Evolutionary conservation across 1,140 invertebrate genomes (phyloP).

Genomic region (Oryzaephilus surinamensis): DNA sequence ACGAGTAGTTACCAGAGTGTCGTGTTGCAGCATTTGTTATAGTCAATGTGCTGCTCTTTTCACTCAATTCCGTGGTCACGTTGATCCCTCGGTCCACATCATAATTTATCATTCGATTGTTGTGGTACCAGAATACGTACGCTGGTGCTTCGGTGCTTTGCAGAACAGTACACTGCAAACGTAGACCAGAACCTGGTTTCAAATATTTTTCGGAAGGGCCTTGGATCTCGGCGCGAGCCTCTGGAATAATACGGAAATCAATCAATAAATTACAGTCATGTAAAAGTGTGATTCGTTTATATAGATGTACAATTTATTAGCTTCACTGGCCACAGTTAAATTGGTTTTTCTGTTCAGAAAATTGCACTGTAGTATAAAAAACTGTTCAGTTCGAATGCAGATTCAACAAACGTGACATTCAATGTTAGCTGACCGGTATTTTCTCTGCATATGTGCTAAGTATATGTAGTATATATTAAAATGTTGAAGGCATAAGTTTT

Average conservation of each 20-base stretch:
- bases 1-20: constrained; percentile 82
- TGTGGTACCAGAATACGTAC: constrained; percentile 82
- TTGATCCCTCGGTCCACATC: constrained; percentile 73
- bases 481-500: no score
- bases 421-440: no score
- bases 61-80: constrained; percentile 56
- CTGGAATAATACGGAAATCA: constrained; percentile 45
- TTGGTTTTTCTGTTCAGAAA: no score
- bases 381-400: no score
- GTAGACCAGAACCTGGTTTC: constrained; percentile 70
- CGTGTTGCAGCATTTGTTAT: constrained; percentile 53
- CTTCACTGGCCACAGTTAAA: no score
- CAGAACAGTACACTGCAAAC: constrained; percentile 66
- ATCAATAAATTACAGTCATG: no score
- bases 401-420: no score
- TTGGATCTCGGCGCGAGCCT: constrained; percentile 73
- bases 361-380: no score
- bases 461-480: no score
- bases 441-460: no score
- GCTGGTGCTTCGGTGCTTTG: constrained; percentile 72
- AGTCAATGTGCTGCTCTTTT: constrained; percentile 50
- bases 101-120: constrained; percentile 82
- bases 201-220: constrained; percentile 77
- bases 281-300: no score
- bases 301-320: no score